phyloP scores from a whole-genome alignment of 1,140 invertebrate genomes.

The Nixonia krombeini region DNA sequence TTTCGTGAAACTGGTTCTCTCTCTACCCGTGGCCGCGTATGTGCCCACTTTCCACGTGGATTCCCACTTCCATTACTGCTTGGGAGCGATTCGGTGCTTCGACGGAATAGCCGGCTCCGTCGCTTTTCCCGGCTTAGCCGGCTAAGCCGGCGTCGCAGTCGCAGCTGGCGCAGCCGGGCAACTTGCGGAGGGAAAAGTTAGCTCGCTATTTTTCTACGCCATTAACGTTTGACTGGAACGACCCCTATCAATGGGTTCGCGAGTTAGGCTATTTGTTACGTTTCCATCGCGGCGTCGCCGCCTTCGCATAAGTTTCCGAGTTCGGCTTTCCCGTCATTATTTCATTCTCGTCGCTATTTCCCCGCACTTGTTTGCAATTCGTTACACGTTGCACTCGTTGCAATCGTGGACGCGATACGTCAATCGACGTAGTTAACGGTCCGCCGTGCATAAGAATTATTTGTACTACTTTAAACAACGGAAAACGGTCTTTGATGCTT shows the following conservation, averaged over 20 bases:
- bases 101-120: constrained; percentile 20
- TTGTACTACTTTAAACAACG: neutral
- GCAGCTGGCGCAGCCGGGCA: constrained; percentile 7
- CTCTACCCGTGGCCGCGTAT: too few species aligned
- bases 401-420: neutral
- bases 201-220: constrained; percentile 64
- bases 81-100: constrained; percentile 31
- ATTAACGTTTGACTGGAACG: constrained; percentile 62
- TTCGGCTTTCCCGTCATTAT: too few species aligned
- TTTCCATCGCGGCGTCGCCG: constrained; percentile 6
- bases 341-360: neutral
- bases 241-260: constrained; percentile 63
- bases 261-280: constrained; percentile 54
- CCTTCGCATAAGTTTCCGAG: too few species aligned
- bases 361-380: neutral
- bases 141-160: constrained; percentile 26
- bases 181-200: constrained; percentile 53
- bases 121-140: constrained; percentile 22
- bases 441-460: neutral
- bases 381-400: too few species aligned
- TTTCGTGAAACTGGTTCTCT: too few species aligned
- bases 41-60: too few species aligned
- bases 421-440: neutral
- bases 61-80: too few species aligned
- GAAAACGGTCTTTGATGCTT: too few species aligned